phyloP scores from a whole-genome alignment of 1,140 invertebrate genomes.

The Radopholus similis region DNA sequence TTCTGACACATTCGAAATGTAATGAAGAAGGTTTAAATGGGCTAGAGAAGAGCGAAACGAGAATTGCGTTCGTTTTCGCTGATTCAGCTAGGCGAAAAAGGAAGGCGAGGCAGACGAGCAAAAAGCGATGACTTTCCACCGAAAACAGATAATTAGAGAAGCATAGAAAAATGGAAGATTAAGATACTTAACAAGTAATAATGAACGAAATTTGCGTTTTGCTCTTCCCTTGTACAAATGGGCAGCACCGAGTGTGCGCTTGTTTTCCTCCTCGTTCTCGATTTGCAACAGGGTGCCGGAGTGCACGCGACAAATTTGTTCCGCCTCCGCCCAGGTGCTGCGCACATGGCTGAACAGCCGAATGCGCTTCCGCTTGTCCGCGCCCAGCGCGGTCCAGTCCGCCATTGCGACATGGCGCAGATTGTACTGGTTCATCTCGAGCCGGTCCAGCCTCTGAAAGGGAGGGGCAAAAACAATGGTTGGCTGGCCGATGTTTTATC shows the following conservation, averaged over 20 bases:
- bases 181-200: neutral
- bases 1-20: too few species aligned
- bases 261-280: constrained; percentile 34
- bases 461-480: neutral
- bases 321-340: constrained; percentile 27
- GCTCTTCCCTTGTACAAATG: too few species aligned
- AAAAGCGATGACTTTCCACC: too few species aligned
- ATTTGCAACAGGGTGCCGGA: constrained; percentile 28
- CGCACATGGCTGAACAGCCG: constrained; percentile 15
- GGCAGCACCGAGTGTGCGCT: constrained; percentile 28
- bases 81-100: too few species aligned
- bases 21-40: too few species aligned
- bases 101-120: too few species aligned
- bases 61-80: too few species aligned
- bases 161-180: constrained; percentile 8
- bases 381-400: constrained; percentile 31
- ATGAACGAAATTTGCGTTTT: constrained; percentile 1
- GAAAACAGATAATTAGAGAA: neutral
- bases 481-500: neutral
- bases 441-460: constrained; percentile 36
- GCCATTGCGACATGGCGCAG: constrained; percentile 33
- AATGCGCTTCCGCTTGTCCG: constrained; percentile 23
- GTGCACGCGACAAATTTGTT: constrained; percentile 28
- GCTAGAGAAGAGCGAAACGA: too few species aligned
- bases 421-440: constrained; percentile 35